phyloP scores from a whole-genome alignment of 2,888 invertebrate species.

The Dexiosoma caninum region DNA sequence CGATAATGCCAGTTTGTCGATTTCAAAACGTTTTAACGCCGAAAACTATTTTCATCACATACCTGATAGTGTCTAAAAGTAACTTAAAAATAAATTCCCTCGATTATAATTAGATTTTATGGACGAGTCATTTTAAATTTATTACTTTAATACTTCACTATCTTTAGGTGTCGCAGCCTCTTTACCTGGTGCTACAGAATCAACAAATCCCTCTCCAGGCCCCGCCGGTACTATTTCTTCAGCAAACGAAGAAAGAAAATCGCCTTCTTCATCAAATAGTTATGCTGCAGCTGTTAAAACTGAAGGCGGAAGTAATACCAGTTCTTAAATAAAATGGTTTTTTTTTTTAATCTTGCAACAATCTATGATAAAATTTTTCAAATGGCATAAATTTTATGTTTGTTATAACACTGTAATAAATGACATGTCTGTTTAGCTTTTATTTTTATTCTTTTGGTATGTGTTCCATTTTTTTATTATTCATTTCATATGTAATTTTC shows the following conservation, averaged over 20 bases:
- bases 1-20: too few relatives aligned
- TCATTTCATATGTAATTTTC: too few relatives aligned
- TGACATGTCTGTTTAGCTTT: slow-evolving; percentile 14
- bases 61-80: too few relatives aligned
- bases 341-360: background rate
- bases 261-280: slow-evolving; percentile 72
- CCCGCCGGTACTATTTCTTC: slow-evolving; percentile 46
- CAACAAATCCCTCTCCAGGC: slow-evolving; percentile 56
- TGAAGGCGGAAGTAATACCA: slow-evolving; percentile 69
- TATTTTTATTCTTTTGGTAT: slow-evolving; percentile 29
- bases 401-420: background rate
- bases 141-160: too few relatives aligned
- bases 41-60: too few relatives aligned
- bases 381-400: slow-evolving; percentile 20
- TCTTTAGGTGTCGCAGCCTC: slow-evolving; percentile 67
- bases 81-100: too few relatives aligned
- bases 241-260: slow-evolving; percentile 54
- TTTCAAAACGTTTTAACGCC: too few relatives aligned
- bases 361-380: background rate
- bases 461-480: background rate
- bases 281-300: slow-evolving; percentile 77
- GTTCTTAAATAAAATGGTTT: slow-evolving; percentile 66
- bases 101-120: too few relatives aligned
- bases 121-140: too few relatives aligned
- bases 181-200: slow-evolving; percentile 52